Base-by-base conservation (phyloP, 2,113 vertebrate species). In the Phaethornis superciliosus region DNA sequence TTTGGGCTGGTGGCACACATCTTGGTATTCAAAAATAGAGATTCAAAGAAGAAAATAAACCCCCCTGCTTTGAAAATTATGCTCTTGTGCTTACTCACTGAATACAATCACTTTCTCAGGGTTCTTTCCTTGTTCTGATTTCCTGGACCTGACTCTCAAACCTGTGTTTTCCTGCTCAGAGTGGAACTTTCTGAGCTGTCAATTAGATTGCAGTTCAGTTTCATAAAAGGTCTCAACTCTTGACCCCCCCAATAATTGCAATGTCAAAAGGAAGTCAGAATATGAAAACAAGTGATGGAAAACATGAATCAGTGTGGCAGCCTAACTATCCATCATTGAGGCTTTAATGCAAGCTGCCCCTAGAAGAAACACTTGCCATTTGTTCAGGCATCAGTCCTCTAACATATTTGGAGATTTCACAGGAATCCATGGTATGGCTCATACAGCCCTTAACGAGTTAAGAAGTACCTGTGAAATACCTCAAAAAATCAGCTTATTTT, bases 171-270 rank as follows among this genome's bases (percentile, higher is more conserved):
- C 14, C 32, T 84, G 60, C 44, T 89, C 75, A 4, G 6, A 13
- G 20, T 72, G 63, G 44, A 35, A n/a, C 55, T 91, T 59, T 42
- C 42, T 4, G 59, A 90, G 84, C 77, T 51, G 63, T 90, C 85
- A 81, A 52, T 85, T 85, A 75, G 58, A 70, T 89, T 21, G 82
- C 90, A 56, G 88, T 85, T 95, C 85, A 46, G 23, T 93, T 93
- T 94, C 67, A 63, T 52, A 51, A 42, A 87, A 71, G 80, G 54
- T 89, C 85, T 63, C 24, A 37, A 15, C 85, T 69, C 85, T 62
- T 92, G 93, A 90, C 96, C 87, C 93, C 37, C 86, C 37, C 65
- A 35, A 14, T 74, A 95, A 95, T 59, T 95, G 86, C 87, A 35
- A 21, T 52, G 92, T 88, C 74, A 81, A 10, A 82, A 95, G 81